phyloP scores from a whole-genome alignment of 2,113 vertebrate species.

The Planiliza haematocheilus region DNA sequence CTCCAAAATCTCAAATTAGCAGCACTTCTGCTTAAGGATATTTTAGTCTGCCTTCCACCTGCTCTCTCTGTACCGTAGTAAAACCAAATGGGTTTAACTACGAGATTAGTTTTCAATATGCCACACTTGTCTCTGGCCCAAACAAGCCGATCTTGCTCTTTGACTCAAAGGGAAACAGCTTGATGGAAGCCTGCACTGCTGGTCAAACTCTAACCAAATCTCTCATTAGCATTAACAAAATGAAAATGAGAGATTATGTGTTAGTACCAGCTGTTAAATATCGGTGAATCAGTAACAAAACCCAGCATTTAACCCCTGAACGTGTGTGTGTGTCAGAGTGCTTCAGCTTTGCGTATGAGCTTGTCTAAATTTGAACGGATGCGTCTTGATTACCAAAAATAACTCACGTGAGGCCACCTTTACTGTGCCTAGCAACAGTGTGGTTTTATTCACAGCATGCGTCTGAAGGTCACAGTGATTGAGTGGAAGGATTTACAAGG shows the following conservation, averaged over 20 bases:
- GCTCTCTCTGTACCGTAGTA: slow-evolving; percentile 10
- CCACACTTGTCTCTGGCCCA: neutral
- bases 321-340: neutral
- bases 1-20: slow-evolving; percentile 19
- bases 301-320: neutral
- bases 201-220: neutral
- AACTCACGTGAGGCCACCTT: slow-evolving; percentile 72
- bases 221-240: neutral
- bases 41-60: slow-evolving; percentile 12
- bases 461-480: slow-evolving; percentile 73
- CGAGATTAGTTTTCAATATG: slow-evolving; percentile 16
- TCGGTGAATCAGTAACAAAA: neutral
- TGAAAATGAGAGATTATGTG: neutral
- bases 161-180: slow-evolving; percentile 6
- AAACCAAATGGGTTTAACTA: slow-evolving; percentile 23
- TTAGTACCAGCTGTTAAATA: neutral
- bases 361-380: slow-evolving; percentile 29
- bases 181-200: neutral
- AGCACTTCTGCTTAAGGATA: neutral
- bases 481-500: slow-evolving; percentile 71
- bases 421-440: slow-evolving; percentile 70
- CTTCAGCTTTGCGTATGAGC: neutral
- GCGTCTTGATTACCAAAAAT: slow-evolving; percentile 57
- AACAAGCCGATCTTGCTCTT: neutral
- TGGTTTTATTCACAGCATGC: slow-evolving; percentile 64